phyloP scores from a whole-genome alignment of 1,140 invertebrate genomes.

The Neelides sp. region DNA sequence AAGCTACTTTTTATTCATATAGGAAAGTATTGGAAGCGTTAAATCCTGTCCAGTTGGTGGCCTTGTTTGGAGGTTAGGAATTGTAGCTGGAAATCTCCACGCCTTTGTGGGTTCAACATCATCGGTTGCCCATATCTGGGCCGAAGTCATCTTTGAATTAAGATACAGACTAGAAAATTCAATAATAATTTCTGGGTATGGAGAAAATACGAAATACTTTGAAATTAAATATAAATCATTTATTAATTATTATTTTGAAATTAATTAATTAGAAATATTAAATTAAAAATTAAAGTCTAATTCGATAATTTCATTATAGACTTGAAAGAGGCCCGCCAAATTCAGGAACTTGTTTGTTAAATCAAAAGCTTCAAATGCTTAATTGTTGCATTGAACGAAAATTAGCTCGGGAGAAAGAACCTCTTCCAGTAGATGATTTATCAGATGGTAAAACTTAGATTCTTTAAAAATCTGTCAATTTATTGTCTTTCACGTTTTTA shows the following conservation, averaged over 20 bases:
- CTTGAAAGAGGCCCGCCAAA: slow-evolving; percentile 64
- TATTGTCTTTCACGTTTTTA: background rate
- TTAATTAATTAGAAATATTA: background rate
- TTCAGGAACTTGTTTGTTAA: slow-evolving; percentile 72
- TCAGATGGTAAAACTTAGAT: background rate
- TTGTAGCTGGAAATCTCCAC: slow-evolving; percentile 63
- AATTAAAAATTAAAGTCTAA: too few species aligned
- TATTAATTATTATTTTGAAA: background rate
- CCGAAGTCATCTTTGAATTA: slow-evolving; percentile 79
- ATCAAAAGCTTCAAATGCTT: slow-evolving; percentile 92
- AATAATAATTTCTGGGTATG: slow-evolving; percentile 70
- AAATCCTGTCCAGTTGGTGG: slow-evolving; percentile 65
- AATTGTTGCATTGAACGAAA: slow-evolving; percentile 85
- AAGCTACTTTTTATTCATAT: slow-evolving; percentile 9
- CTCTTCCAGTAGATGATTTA: background rate
- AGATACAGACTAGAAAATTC: slow-evolving; percentile 76
- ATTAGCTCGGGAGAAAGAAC: slow-evolving; percentile 38
- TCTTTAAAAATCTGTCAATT: background rate
- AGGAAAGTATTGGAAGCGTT: slow-evolving; percentile 31
- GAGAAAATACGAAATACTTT: slow-evolving; percentile 31
- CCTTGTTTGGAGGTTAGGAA: slow-evolving; percentile 68
- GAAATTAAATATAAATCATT: background rate
- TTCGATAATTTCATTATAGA: slow-evolving; percentile 49
- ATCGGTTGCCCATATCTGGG: slow-evolving; percentile 80
- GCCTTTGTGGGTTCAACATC: slow-evolving; percentile 61